Evolutionary conservation across 2,113 vertebrate species (phyloP).

Genomic region (Corydoras maculifer): DNA sequence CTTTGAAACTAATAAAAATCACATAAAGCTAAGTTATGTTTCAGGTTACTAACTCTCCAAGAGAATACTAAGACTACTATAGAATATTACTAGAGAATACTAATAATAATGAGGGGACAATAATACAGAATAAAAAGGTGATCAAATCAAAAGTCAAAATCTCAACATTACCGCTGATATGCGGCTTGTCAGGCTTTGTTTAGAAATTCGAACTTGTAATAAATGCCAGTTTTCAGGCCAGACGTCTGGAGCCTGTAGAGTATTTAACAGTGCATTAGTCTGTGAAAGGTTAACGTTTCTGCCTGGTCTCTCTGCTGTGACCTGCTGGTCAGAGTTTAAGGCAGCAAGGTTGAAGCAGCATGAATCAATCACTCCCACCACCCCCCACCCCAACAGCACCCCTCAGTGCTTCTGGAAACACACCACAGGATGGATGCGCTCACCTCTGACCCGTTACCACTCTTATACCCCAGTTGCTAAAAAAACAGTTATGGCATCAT

Average conservation of each 20-base stretch:
- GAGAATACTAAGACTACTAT: too few relatives aligned
- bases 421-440: constrained; percentile 25
- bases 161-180: too few relatives aligned
- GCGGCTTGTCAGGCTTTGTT: neutral
- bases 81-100: too few relatives aligned
- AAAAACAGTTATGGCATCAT: neutral
- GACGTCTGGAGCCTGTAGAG: constrained; percentile 13
- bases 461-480: constrained; percentile 1
- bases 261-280: constrained; percentile 6
- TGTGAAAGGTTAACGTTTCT: constrained; percentile 26
- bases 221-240: neutral
- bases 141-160: too few relatives aligned
- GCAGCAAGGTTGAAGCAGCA: constrained; percentile 23
- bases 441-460: constrained; percentile 27
- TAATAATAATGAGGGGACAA: too few relatives aligned
- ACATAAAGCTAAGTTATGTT: too few relatives aligned
- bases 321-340: constrained; percentile 31
- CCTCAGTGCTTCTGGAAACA: constrained; percentile 20
- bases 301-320: constrained; percentile 26
- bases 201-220: neutral
- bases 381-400: constrained; percentile 12
- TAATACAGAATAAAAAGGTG: too few relatives aligned
- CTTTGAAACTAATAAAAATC: too few relatives aligned
- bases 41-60: too few relatives aligned
- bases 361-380: constrained; percentile 33